Percentiles rank a stretch among this genome's conserved stretches.
phyloP scores from a whole-genome alignment of 2,888 invertebrate genomes.

The Priocnemis perturbator region DNA sequence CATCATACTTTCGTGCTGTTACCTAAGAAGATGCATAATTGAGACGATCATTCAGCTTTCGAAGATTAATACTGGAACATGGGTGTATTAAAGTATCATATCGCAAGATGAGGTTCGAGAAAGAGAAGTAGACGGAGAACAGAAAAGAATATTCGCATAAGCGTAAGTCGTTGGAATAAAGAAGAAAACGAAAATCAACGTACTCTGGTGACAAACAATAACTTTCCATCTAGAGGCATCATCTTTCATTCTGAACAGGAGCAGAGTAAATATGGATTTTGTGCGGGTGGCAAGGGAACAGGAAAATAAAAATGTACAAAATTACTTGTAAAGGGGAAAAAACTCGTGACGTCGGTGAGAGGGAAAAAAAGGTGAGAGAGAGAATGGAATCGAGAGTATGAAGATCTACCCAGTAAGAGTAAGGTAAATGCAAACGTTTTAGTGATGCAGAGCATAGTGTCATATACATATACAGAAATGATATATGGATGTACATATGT shows the following conservation, averaged over 20 bases:
- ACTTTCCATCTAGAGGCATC: too few species aligned
- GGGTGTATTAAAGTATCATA: conserved; percentile 11
- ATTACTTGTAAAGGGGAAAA: not conserved
- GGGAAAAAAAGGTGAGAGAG: conserved; percentile 16
- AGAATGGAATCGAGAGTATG: conserved; percentile 20
- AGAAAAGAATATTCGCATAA: not conserved
- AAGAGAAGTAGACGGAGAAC: not conserved
- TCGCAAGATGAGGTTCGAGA: not conserved
- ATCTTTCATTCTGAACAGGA: too few species aligned
- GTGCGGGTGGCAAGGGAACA: not conserved
- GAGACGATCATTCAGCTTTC: conserved; percentile 24
- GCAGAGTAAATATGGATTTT: too few species aligned
- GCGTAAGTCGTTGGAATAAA: not conserved
- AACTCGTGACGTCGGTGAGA: conserved; percentile 14
- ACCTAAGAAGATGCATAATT: conserved; percentile 52
- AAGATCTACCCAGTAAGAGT: conserved; percentile 22
- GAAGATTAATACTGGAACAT: not conserved
- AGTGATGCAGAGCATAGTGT: conserved; percentile 27
- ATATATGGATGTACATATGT: not conserved
- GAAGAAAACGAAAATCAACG: not conserved
- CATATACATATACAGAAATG: conserved; percentile 22
- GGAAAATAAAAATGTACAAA: not conserved
- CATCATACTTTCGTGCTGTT: conserved; percentile 40
- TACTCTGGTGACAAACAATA: too few species aligned
- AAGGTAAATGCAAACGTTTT: conserved; percentile 36